These are phyloP conservation scores for Saturnia pavonia DNA, from an alignment of 2,888 invertebrate genomes.

Conservation along the genomic window DNA sequence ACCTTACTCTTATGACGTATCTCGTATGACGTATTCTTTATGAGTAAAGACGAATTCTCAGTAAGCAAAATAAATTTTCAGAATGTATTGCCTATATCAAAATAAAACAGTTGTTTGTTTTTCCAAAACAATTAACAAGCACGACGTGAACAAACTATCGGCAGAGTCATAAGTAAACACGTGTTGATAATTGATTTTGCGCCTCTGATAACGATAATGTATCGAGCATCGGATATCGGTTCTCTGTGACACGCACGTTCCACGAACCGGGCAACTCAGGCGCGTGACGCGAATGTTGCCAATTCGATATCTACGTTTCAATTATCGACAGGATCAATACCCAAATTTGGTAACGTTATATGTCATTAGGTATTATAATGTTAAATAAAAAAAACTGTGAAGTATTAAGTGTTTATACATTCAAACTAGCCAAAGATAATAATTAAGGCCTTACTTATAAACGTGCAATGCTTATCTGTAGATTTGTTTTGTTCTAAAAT, in stretches of 20 bases:
- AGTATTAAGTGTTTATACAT: too few relatives aligned
- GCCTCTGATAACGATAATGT: slow-evolving; percentile 60
- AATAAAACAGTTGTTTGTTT: neutral
- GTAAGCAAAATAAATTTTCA: neutral
- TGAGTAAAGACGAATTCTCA: neutral
- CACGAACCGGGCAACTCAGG: slow-evolving; percentile 49
- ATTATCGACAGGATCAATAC: slow-evolving; percentile 62
- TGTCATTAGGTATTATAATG: neutral
- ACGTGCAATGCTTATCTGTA: too few relatives aligned
- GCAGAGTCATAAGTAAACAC: slow-evolving; percentile 41
- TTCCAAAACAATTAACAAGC: slow-evolving; percentile 10
- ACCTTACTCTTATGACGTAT: too few relatives aligned
- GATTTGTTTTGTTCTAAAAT: too few relatives aligned
- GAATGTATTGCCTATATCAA: neutral
- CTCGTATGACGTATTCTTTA: too few relatives aligned
- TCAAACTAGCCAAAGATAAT: too few relatives aligned
- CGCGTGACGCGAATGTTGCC: slow-evolving; percentile 67
- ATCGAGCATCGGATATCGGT: slow-evolving; percentile 54
- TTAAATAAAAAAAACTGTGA: too few relatives aligned
- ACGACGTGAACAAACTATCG: slow-evolving; percentile 20
- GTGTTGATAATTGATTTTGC: slow-evolving; percentile 61
- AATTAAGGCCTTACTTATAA: too few relatives aligned
- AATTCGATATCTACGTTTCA: slow-evolving; percentile 57
- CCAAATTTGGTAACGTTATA: slow-evolving; percentile 46
- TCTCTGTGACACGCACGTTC: slow-evolving; percentile 44